A percentile compares a stretch with the other conserved stretches of the same genome.
Conservation (phyloP, 2,113 vertebrate genomes). For the Rhadina sibilatrix region DNA sequence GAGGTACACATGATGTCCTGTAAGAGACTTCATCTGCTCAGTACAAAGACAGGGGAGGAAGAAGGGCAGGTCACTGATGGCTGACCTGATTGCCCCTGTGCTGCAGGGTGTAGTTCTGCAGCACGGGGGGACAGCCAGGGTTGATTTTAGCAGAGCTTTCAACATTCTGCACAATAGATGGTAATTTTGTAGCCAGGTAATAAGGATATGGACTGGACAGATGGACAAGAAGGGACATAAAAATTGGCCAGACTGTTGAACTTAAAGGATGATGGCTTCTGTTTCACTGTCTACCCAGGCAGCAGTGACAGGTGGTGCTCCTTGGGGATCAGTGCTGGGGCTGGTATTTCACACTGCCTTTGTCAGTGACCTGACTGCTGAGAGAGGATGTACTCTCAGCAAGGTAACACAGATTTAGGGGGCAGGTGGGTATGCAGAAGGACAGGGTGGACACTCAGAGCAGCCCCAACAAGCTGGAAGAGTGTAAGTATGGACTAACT, state of each 20-base stretch:
- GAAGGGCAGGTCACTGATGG: background rate
- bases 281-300: background rate
- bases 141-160: background rate
- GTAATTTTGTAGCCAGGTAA: background rate
- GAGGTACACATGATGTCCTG: background rate
- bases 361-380: background rate
- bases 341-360: background rate
- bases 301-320: background rate
- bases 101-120: background rate
- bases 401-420: background rate
- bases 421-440: background rate
- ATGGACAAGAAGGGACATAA: background rate
- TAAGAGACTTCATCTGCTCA: background rate
- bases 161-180: background rate
- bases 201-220: background rate
- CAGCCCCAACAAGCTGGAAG: background rate
- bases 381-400: background rate
- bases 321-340: fast-evolving
- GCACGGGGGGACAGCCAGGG: fast-evolving
- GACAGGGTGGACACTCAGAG: background rate
- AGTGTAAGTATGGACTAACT: background rate
- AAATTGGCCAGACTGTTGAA: background rate
- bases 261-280: background rate
- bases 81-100: background rate
- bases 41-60: background rate